These are phyloP conservation scores for Hipparchia semele DNA, from an alignment of 2,888 invertebrate genomes.

Conservation along the genomic window DNA sequence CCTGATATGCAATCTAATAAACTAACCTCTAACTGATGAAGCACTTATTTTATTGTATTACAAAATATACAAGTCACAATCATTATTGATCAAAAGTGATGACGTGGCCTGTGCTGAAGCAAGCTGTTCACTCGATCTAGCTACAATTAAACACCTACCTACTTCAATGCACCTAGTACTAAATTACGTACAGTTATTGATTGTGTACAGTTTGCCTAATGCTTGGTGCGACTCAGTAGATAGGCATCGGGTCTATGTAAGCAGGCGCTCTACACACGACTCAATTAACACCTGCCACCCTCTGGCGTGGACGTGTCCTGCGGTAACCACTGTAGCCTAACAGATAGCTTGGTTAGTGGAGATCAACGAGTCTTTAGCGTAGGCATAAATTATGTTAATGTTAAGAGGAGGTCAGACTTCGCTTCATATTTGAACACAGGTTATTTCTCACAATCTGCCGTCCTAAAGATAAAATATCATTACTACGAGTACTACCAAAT, in stretches of 20 bases:
- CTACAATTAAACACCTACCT: background rate
- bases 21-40: too few relatives aligned
- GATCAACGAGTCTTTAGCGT: background rate
- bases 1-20: too few relatives aligned
- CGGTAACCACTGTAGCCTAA: background rate
- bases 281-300: slow-evolving; percentile 3
- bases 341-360: background rate
- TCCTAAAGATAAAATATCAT: too few relatives aligned
- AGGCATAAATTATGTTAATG: too few relatives aligned
- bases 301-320: background rate
- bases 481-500: too few relatives aligned
- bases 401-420: too few relatives aligned
- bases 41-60: too few relatives aligned
- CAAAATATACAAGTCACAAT: background rate
- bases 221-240: background rate
- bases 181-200: background rate
- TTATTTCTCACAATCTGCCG: too few relatives aligned
- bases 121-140: background rate
- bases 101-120: background rate
- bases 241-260: background rate
- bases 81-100: background rate
- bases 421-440: too few relatives aligned
- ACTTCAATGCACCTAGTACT: background rate
- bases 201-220: background rate
- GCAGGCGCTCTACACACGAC: background rate